Conservation (phyloP, 2,888 invertebrate species). For the Drosophila silvestris region DNA sequence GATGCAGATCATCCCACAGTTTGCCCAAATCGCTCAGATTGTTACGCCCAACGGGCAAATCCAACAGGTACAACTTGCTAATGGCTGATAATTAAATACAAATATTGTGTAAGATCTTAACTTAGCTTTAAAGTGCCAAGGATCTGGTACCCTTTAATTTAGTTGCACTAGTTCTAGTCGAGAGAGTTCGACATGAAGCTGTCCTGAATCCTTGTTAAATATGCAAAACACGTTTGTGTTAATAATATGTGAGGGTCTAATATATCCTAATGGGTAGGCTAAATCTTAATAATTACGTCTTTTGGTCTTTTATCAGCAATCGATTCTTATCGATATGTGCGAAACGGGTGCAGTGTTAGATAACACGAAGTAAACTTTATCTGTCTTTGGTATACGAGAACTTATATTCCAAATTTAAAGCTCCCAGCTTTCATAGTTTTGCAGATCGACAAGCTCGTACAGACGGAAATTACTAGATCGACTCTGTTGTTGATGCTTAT, state of each 20-base stretch:
- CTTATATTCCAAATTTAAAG: neutral
- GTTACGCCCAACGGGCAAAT: constrained; percentile 95
- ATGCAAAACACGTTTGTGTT: neutral
- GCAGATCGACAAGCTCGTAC: neutral
- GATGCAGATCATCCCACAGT: constrained; percentile 93
- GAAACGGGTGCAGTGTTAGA: neutral
- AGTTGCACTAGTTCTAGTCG: neutral
- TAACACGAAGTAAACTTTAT: neutral
- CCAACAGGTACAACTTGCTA: constrained; percentile 89
- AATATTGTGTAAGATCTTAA: neutral
- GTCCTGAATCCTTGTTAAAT: neutral
- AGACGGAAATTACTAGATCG: neutral
- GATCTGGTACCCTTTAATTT: neutral
- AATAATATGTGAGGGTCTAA: neutral
- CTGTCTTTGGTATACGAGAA: neutral
- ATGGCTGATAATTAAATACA: constrained; percentile 84
- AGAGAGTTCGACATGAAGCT: neutral
- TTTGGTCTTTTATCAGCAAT: neutral
- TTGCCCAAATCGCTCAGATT: constrained; percentile 93
- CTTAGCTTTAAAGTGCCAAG: neutral
- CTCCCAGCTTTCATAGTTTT: neutral
- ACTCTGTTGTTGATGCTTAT: neutral
- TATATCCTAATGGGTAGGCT: neutral
- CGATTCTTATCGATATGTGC: neutral
- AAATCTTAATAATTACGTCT: neutral